Percentiles rank a stretch among this genome's conserved stretches.
Conservation (phyloP, 2,888 invertebrate species). For the Troglohyphantes excavatus region DNA sequence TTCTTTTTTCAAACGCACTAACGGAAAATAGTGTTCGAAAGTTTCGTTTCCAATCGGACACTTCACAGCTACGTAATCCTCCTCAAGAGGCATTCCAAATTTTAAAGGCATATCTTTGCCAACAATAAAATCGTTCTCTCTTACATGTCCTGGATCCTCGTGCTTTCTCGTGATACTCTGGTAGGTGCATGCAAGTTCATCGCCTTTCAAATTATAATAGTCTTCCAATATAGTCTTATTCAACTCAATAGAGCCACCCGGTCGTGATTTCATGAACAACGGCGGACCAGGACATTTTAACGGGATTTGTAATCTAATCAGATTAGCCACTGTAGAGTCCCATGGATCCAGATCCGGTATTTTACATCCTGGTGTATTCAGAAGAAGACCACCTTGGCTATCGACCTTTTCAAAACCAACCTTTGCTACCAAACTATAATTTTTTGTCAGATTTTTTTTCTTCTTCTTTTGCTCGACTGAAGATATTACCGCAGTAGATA, state of each 20-base stretch:
- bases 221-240: constrained; percentile 16
- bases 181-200: constrained; percentile 47
- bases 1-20: constrained; percentile 47
- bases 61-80: constrained; percentile 60
- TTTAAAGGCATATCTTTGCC: constrained; percentile 27
- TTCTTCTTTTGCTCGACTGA: too few relatives aligned
- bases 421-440: too few relatives aligned
- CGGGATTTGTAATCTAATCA: constrained; percentile 1
- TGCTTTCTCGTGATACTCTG: constrained; percentile 34
- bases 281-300: constrained; percentile 34
- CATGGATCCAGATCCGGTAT: constrained; percentile 74
- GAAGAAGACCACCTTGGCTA: too few relatives aligned
- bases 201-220: constrained; percentile 13
- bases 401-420: too few relatives aligned
- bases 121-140: constrained; percentile 19
- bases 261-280: constrained; percentile 13
- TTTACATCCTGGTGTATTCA: constrained; percentile 74
- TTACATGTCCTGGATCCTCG: neutral
- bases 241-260: constrained; percentile 22
- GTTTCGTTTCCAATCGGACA: constrained; percentile 13
- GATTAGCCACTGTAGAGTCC: constrained; percentile 48
- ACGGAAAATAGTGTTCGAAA: constrained; percentile 56
- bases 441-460: too few relatives aligned
- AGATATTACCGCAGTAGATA: too few relatives aligned
- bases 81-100: constrained; percentile 45